A percentile compares a stretch with the other conserved stretches of the same genome.
Evolutionary conservation across 2,888 invertebrate genomes (phyloP).

Genomic region (Sphaerophoria rueppellii): DNA sequence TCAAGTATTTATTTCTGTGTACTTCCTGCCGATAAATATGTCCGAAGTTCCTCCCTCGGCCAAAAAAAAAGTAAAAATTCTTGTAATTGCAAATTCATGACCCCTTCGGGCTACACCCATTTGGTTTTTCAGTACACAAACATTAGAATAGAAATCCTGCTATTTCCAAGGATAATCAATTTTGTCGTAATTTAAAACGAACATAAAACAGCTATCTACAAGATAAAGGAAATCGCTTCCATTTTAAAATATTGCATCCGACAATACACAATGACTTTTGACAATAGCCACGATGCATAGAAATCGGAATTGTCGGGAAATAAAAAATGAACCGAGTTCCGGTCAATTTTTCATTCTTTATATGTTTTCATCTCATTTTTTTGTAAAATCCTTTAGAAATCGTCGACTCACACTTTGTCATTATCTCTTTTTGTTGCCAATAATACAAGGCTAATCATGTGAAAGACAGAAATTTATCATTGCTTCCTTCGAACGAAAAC

Average conservation of each 20-base stretch:
- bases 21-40: constrained; percentile 71
- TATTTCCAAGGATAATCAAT: constrained; percentile 60
- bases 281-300: constrained; percentile 50
- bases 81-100: constrained; percentile 68
- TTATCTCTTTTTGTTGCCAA: constrained; percentile 47
- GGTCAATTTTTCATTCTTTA: constrained; percentile 72
- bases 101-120: constrained; percentile 54
- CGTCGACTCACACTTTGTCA: constrained; percentile 21
- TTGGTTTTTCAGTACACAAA: background rate
- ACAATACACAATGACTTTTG: constrained; percentile 64
- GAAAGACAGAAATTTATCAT: constrained; percentile 70
- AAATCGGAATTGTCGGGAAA: constrained; percentile 49
- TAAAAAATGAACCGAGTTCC: constrained; percentile 71
- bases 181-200: constrained; percentile 61
- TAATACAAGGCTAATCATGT: constrained; percentile 71
- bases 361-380: constrained; percentile 12
- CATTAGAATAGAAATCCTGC: background rate
- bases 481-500: constrained; percentile 16
- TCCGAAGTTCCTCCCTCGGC: constrained; percentile 36
- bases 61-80: background rate
- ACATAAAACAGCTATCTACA: constrained; percentile 55
- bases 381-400: background rate
- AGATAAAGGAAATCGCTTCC: constrained; percentile 67
- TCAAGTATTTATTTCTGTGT: constrained; percentile 51
- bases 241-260: constrained; percentile 74